Evolutionary conservation across 2,113 vertebrate genomes (phyloP).

Genomic region (Recurvirostra avosetta): DNA sequence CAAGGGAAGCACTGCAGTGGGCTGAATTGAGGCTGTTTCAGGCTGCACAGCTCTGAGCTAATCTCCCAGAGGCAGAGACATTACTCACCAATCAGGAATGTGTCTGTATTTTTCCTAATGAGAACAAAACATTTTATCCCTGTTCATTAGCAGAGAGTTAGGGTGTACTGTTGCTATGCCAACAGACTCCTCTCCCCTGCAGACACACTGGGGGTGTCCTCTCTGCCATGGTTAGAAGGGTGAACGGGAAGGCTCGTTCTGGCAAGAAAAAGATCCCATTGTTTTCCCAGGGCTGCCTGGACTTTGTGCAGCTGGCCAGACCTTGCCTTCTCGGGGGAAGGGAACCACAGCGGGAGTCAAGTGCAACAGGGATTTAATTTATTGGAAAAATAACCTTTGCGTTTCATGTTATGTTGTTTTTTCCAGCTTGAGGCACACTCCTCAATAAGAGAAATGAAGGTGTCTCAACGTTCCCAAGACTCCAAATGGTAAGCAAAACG

Average conservation of each 20-base stretch:
- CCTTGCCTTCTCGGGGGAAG: slow-evolving; percentile 28
- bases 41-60: slow-evolving; percentile 63
- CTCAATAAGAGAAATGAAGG: slow-evolving; percentile 65
- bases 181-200: slow-evolving; percentile 62
- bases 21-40: slow-evolving; percentile 55
- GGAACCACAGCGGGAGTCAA: slow-evolving; percentile 40
- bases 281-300: slow-evolving; percentile 49
- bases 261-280: slow-evolving; percentile 54
- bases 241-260: slow-evolving; percentile 41
- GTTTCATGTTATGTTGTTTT: slow-evolving; percentile 60
- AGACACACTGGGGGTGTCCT: slow-evolving; percentile 51
- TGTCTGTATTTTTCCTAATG: slow-evolving; percentile 73
- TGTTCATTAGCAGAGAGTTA: slow-evolving; percentile 66
- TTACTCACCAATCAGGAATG: slow-evolving; percentile 76
- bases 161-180: slow-evolving; percentile 66
- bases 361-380: slow-evolving; percentile 47
- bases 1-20: slow-evolving; percentile 33
- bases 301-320: slow-evolving; percentile 45
- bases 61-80: slow-evolving; percentile 66
- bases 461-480: slow-evolving; percentile 43
- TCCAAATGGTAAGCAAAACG: slow-evolving; percentile 63
- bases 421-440: slow-evolving; percentile 59
- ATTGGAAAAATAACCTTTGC: slow-evolving; percentile 46
- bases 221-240: slow-evolving; percentile 42
- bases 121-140: slow-evolving; percentile 74